These are phyloP conservation scores for Cochlearius cochlearius DNA, from an alignment of 2,113 vertebrate genomes.

Conservation along the genomic window DNA sequence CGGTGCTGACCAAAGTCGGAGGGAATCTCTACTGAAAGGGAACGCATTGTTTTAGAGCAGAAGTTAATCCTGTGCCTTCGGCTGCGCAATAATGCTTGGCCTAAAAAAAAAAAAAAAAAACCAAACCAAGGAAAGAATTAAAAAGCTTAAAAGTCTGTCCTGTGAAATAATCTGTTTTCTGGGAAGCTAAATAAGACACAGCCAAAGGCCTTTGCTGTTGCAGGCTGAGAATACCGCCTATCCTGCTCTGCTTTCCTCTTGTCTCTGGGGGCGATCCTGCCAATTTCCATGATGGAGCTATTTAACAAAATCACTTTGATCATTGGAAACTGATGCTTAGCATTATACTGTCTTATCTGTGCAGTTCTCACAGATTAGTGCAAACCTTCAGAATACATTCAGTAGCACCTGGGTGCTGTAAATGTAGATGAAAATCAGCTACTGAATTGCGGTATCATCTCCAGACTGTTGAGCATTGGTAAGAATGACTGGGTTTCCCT, in stretches of 20 bases:
- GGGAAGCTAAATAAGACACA: neutral
- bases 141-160: neutral
- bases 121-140: fast-evolving
- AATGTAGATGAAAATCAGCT: neutral
- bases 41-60: neutral
- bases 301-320: neutral
- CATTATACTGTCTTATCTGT: neutral
- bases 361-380: neutral
- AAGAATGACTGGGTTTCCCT: neutral
- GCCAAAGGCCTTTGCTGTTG: neutral
- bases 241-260: neutral
- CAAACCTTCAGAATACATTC: neutral
- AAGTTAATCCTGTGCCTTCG: neutral
- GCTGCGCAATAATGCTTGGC: neutral
- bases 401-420: neutral
- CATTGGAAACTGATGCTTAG: neutral
- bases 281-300: neutral
- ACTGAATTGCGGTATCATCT: neutral
- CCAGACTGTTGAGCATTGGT: neutral
- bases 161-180: neutral
- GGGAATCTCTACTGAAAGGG: neutral
- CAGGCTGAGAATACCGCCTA: neutral
- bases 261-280: neutral
- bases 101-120: neutral
- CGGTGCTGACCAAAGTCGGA: neutral